Base-by-base conservation (phyloP, 2,888 invertebrate species). In the Ephialtes manifestator region DNA sequence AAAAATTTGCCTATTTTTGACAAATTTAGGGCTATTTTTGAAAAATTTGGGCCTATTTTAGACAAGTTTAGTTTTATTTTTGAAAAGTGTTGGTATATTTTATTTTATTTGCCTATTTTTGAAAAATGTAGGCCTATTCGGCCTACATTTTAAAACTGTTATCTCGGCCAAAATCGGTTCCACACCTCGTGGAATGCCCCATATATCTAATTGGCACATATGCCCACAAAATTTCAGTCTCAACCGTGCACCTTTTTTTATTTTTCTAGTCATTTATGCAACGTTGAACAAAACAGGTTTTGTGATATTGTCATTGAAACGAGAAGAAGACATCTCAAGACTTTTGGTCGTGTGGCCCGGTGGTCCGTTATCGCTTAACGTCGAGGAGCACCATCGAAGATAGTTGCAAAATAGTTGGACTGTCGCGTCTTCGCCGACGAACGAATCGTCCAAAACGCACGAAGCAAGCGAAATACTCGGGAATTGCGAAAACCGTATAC, bases 401-500 rank as follows among this genome's bases (percentile, higher is more conserved):
- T 72, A 71, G 78, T 87, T 87, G 86, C 87, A 87, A 87, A 86
- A 85, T 67, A 82, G 85, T 80, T 85, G 82, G 46, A 80, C 79
- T 51, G 28, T 24, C 77, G 82, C 71, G 80, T 31, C 74, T 74
- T 78, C 77, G 79, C 53, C 63, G 72, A 53, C 70, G 71, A 79
- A 78, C 81, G 78, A 85, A 87, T 78, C 85, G 87, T 89, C 90
- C 88, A 90, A 92, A 92, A 92, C 92, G 91, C 91, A 92, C 76
- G 87, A 85, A 90, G 92, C 92, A 92, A 92, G 90, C 92, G 89
- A 92, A 92, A 92, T 90, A 91, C 90, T 87, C 83, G 86, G 60
- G 88, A 90, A 90, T 93, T 93, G 91, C 93, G 92, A 92, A 92
- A 93, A 91, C 89, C 78, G 90, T 92, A 92, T 89, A 91, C 83